phyloP scores from a whole-genome alignment of 2,797 vertebrate species.

The Luscinia megarhynchos region DNA sequence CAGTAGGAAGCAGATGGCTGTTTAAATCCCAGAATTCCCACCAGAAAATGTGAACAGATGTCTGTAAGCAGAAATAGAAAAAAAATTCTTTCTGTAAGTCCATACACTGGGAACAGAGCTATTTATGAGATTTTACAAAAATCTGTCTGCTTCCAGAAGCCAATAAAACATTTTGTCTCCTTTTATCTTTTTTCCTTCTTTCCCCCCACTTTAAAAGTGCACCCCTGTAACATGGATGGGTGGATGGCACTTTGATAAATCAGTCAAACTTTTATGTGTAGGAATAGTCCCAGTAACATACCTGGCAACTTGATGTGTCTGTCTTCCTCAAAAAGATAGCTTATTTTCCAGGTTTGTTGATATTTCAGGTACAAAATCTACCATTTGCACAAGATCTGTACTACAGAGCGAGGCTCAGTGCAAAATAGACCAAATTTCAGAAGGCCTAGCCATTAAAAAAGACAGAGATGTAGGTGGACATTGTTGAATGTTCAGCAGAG shows the following conservation, averaged over 20 bases:
- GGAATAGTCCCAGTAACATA: background rate
- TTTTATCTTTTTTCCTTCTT: background rate
- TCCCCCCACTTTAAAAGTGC: background rate
- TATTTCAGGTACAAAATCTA: background rate
- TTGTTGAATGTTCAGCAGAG: background rate
- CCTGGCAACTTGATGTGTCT: background rate
- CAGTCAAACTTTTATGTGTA: background rate
- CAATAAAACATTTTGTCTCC: background rate
- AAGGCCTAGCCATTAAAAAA: background rate
- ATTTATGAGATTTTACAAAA: conserved; percentile 48
- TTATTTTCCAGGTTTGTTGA: background rate
- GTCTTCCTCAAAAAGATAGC: background rate
- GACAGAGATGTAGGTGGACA: background rate
- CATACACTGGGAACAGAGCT: background rate
- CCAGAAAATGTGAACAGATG: conserved; percentile 68
- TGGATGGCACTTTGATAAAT: background rate
- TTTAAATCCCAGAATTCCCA: conserved; percentile 69
- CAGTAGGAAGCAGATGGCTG: conserved; percentile 65
- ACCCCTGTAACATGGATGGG: background rate
- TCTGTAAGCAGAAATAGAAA: conserved; percentile 55
- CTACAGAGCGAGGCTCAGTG: background rate
- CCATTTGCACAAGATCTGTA: background rate
- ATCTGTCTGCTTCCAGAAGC: conserved; percentile 16
- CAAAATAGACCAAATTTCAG: background rate
- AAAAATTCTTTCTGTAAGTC: conserved; percentile 12